Base-by-base conservation (phyloP, 2,888 invertebrate species). In the Zygothrica quintamaculata region DNA sequence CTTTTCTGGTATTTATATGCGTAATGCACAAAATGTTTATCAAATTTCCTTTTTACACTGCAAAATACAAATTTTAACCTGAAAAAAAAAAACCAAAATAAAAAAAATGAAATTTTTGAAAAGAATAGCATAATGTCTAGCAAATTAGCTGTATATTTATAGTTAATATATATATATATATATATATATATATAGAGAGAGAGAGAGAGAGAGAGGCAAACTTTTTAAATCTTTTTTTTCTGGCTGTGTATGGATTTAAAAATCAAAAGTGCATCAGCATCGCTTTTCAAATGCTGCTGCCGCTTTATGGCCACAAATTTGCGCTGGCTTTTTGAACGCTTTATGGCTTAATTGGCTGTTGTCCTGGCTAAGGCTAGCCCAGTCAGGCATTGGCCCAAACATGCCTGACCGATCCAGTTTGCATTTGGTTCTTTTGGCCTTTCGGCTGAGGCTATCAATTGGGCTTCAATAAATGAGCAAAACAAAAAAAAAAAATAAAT, bases 291-390 rank as follows among this genome's bases (percentile, higher is more conserved):
- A 80, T 84, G 67, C 59, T 60, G 59, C 60, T n/a, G 62, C 72
- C 66, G 77, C 71, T 82, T 84, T 84, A 84, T 84, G 81, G 65
- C 72, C 84, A 69, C 84, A 84, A 84, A 84, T 86, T 84, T 76
- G 78, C 68, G 84, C 71, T 85, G 85, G 80, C 79, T 72, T 82
- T 82, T 82, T 86, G 87, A 86, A 84, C 81, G 78, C 72, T 82
- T 82, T 82, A 82, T 82, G 76, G 76, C 84, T 81, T 82, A 80
- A 82, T 82, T 82, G 78, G 80, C 52, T 34, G 34, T 44, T 7
- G 36, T 36, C 13, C 26, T 34, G 25, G 39, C 16, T 29, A 34
- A 22, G 51, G 11, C 31, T 13, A 12, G 42, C 42, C 3, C 25
- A 15, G 11, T 12, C 8, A 1, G 42, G 22, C n/a, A n/a, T n/a